Conservation (phyloP, 1,140 invertebrate genomes). For the Drosophila burlai region DNA sequence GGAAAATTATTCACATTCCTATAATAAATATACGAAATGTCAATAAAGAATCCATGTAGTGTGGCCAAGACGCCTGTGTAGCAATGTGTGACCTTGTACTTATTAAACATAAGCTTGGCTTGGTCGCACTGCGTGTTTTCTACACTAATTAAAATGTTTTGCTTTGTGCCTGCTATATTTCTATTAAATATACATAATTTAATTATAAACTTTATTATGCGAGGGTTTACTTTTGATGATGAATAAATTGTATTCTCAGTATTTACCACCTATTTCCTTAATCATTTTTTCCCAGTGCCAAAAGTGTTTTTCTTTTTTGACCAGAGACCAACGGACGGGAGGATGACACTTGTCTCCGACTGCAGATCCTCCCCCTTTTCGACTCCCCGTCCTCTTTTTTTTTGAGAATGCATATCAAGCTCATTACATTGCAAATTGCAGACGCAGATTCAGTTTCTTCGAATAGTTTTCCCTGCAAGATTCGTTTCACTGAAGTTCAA, state of each 20-base stretch:
- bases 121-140: no score
- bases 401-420: slow-evolving; percentile 79
- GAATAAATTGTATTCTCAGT: neutral
- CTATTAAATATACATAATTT: no score
- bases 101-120: no score
- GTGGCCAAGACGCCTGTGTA: no score
- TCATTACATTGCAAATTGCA: slow-evolving; percentile 80
- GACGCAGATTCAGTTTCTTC: slow-evolving; percentile 50
- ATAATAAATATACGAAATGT: no score
- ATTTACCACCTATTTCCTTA: neutral
- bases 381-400: slow-evolving; percentile 40
- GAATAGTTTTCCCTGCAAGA: slow-evolving; percentile 51
- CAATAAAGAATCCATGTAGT: no score
- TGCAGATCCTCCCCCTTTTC: slow-evolving; percentile 6
- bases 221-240: no score
- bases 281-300: slow-evolving; percentile 3
- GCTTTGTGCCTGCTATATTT: no score
- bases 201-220: no score
- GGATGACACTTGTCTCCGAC: slow-evolving; percentile 50
- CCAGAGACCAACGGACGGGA: slow-evolving; percentile 41
- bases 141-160: no score
- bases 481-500: slow-evolving; percentile 66
- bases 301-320: slow-evolving; percentile 9
- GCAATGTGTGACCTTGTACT: no score
- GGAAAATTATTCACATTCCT: no score